Evolutionary conservation across 2,113 vertebrate species (phyloP).

Genomic region (Coreoperca whiteheadi): DNA sequence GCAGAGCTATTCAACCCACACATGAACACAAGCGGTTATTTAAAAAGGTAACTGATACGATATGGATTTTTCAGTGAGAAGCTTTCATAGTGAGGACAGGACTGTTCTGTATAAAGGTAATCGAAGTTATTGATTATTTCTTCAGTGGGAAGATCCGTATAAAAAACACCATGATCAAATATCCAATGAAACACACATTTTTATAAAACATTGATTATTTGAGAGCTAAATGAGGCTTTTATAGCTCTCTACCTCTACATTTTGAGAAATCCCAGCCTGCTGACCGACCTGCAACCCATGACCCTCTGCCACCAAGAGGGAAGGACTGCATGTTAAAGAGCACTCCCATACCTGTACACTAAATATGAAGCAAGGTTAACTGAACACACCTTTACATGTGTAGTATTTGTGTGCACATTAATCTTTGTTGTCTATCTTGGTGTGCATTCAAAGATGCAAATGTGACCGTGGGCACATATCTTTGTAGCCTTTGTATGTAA

Average conservation of each 20-base stretch:
- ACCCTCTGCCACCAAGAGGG: slow-evolving; percentile 19
- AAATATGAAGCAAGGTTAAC: not conserved
- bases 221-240: slow-evolving; percentile 64
- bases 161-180: slow-evolving; percentile 2
- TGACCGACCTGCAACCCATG: slow-evolving; percentile 24
- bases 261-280: slow-evolving; percentile 30
- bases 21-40: slow-evolving; percentile 9
- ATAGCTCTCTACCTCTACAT: slow-evolving; percentile 27
- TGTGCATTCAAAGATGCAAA: not conserved
- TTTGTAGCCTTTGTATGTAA: not conserved
- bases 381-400: not conserved
- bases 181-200: slow-evolving; percentile 14
- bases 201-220: slow-evolving; percentile 42
- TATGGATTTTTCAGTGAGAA: slow-evolving; percentile 45
- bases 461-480: no score
- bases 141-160: not conserved
- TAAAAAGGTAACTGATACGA: slow-evolving; percentile 21
- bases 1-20: not conserved
- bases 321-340: slow-evolving; percentile 21
- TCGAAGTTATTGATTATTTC: slow-evolving; percentile 28
- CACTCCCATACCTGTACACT: not conserved
- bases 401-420: not conserved
- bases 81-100: not conserved
- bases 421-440: not conserved
- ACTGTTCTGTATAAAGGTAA: not conserved